Percentiles rank a stretch among this genome's conserved stretches.
phyloP scores from a whole-genome alignment of 2,888 invertebrate genomes.

The Silvanus unidentatus region DNA sequence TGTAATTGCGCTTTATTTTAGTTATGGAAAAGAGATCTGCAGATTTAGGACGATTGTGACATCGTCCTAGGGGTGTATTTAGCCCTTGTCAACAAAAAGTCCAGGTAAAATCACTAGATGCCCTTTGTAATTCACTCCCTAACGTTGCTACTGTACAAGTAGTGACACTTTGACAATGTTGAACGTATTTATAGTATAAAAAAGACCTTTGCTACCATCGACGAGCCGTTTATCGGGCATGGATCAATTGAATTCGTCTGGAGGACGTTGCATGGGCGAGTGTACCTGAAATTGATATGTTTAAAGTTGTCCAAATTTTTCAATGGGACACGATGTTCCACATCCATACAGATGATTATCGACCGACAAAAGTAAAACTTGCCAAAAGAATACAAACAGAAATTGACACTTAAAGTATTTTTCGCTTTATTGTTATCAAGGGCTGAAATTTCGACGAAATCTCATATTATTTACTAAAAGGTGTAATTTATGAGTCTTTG shows the following conservation, averaged over 20 bases:
- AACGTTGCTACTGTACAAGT: slow-evolving; percentile 41
- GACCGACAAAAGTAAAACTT: slow-evolving; percentile 31
- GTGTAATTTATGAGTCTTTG: too few relatives aligned
- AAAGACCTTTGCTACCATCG: neutral
- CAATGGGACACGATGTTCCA: slow-evolving; percentile 34
- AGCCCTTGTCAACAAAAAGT: slow-evolving; percentile 34
- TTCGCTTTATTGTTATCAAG: neutral
- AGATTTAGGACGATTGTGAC: slow-evolving; percentile 28
- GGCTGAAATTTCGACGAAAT: too few relatives aligned
- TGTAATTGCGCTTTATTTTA: too few relatives aligned
- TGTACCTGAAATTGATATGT: slow-evolving; percentile 41
- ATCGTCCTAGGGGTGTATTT: slow-evolving; percentile 29
- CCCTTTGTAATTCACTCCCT: slow-evolving; percentile 39
- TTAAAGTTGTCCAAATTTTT: slow-evolving; percentile 40
- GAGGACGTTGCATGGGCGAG: slow-evolving; percentile 17
- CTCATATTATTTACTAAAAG: too few relatives aligned
- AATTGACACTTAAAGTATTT: slow-evolving; percentile 31
- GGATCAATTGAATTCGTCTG: too few relatives aligned
- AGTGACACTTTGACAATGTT: slow-evolving; percentile 46
- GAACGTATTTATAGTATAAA: slow-evolving; percentile 35
- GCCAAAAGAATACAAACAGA: slow-evolving; percentile 31
- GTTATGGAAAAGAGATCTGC: slow-evolving; percentile 6
- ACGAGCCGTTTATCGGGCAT: too few relatives aligned
- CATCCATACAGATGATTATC: slow-evolving; percentile 31
- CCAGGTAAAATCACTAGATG: slow-evolving; percentile 43